Base-by-base conservation (phyloP, 2,888 invertebrate genomes). In the Acleris laterana region DNA sequence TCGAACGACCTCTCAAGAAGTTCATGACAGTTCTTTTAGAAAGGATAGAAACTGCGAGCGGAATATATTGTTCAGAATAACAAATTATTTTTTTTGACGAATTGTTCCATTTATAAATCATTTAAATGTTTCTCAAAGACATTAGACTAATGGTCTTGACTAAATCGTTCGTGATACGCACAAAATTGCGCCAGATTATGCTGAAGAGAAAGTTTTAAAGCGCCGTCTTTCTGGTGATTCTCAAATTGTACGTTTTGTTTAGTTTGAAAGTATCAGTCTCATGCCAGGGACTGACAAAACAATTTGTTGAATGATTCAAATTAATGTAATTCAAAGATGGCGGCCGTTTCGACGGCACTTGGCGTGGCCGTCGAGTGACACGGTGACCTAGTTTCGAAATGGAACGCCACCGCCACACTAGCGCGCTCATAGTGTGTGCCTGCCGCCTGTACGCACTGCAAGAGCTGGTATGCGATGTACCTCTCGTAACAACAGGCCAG, bases 321-420 rank as follows among this genome's bases (percentile, higher is more conserved):
- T 56, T 87, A 82, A 87, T 84, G 78, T 82, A 88, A 85, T 88
- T 84, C 84, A 88, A 91, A 90, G 88, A 90, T 89, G 91, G 89
- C 88, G 88, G 81, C 85, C 83, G 80, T 80, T 83, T 85, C 83
- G 82, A 80, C 75, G 82, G 83, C 86, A 85, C 84, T 88, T 85
- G 85, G 83, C 84, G 87, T 85, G 86, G 85, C 86, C 84, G 88
- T 87, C 87, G 83, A 87, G 80, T 88, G 92, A 91, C 93, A 92
- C 81, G 82, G 83, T 93, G 87, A 92, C 93, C 93, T 79, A 92
- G 87, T 92, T 93, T 89, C 83, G 87, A 93, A 91, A 92, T 90
- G 91, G 90, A 91, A 90, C 90, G 86, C 83, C 81, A 82, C 86
- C 90, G 86, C 83, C 81, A 82, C 86, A 88, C 87, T 85, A 87